phyloP scores from a whole-genome alignment of 2,797 vertebrate species.

The Clarias pachynema region DNA sequence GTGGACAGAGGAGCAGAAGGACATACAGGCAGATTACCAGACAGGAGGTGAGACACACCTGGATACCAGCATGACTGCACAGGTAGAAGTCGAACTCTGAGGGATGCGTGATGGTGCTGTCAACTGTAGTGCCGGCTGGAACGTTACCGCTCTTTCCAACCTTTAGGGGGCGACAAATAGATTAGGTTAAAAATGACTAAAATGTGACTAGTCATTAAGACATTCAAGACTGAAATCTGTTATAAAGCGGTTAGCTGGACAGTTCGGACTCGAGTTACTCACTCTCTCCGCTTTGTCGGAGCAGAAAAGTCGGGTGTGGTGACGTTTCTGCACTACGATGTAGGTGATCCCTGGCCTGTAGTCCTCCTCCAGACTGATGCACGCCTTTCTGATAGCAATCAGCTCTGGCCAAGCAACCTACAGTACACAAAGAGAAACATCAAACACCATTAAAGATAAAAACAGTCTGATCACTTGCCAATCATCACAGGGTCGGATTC shows the following conservation, averaged over 20 bases:
- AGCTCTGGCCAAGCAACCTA: slow-evolving; percentile 98
- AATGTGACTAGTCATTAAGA: too few species aligned
- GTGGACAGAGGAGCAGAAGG: too few species aligned
- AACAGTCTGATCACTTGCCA: too few species aligned
- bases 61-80: slow-evolving; percentile 99
- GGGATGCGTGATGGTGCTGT: slow-evolving; percentile 98
- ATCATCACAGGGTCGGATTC: too few species aligned
- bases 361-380: slow-evolving; percentile 98
- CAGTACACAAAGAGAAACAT: neutral
- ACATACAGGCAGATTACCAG: neutral
- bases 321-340: slow-evolving; percentile 98
- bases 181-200: neutral
- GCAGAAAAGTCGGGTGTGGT: slow-evolving; percentile 97
- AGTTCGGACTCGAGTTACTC: slow-evolving; percentile 54
- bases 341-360: slow-evolving; percentile 98
- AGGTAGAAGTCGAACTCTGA: slow-evolving; percentile 99
- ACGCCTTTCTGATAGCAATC: slow-evolving; percentile 97
- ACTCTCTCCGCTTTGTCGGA: slow-evolving; percentile 97
- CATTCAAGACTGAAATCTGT: neutral
- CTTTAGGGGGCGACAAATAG: slow-evolving; percentile 66
- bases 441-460: neutral
- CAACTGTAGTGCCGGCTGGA: slow-evolving; percentile 96
- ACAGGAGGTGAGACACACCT: slow-evolving; percentile 74
- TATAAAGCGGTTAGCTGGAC: neutral
- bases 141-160: slow-evolving; percentile 99